Base-by-base conservation (phyloP, 2,888 invertebrate species). In the Diarsia brunnea region DNA sequence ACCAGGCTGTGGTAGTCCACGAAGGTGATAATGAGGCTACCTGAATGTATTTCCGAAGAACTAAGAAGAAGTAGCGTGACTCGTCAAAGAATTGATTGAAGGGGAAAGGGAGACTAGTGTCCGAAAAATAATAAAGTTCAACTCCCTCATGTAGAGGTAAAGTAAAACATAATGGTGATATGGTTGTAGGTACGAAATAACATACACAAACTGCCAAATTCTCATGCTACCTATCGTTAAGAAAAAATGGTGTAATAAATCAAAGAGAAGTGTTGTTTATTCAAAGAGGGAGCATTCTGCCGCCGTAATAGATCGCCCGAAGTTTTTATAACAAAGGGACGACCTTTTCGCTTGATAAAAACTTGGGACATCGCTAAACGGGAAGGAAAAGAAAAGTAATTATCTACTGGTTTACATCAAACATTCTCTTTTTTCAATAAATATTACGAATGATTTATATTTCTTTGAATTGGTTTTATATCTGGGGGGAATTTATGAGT, bases 271-370 rank as follows among this genome's bases (percentile, higher is more conserved):
- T 80, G 82, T 88, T 87, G 84, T 87, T 87, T 86, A 86, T 86
- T 84, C 77, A 80, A 75, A 79, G 63, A 87, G 66, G 72, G 60
- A 69, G 67, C 73, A 69, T 82, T 78, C 83, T 66, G 72, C 64
- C 70, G 27, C 45, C 75, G 70, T 85, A 85, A 87, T 77, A 80
- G 84, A 75, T 72, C 69, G 65, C 68, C 78, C 69, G 75, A 79
- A 87, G 81, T 86, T 86, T 82, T 79, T 76, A 75, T 58, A 79
- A 86, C 84, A 88, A 85, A 87, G 63, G 80, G 51, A 53, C 80
- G 84, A 87, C 84, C 84, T 86, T 88, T 86, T 73, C 64, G 72
- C 84, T 86, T 86, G 82, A 84, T 88, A 87, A 88, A 88, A 86
- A 88, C 79, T 88, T 86, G 79, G 82, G 76, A 78, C 74, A 71